These are phyloP conservation scores for Setophaga kirtlandii DNA, from an alignment of 2,113 vertebrate species.

Conservation along the genomic window DNA sequence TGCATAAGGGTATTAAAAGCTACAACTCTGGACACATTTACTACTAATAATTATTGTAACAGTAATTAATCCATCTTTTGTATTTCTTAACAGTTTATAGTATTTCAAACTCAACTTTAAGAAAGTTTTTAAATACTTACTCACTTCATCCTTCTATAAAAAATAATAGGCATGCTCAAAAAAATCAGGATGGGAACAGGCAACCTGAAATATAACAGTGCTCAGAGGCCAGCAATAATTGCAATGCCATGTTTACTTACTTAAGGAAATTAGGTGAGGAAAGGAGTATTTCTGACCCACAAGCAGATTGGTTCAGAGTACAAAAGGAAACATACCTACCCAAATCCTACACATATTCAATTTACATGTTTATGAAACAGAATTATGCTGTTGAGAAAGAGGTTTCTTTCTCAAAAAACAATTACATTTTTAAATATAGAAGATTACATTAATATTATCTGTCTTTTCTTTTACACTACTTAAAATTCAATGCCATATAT, in stretches of 20 bases:
- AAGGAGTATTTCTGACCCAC: not conserved
- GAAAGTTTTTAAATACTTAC: not conserved
- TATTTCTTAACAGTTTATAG: not conserved
- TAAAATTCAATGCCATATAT: not conserved
- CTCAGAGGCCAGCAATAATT: not conserved
- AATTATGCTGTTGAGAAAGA: not conserved
- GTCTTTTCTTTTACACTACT: not conserved
- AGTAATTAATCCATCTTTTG: not conserved
- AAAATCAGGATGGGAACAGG: not conserved
- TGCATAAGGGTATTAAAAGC: not conserved
- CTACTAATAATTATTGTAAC: not conserved
- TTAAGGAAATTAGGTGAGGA: not conserved
- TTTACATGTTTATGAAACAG: not conserved
- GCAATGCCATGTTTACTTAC: not conserved
- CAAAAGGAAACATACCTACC: not conserved
- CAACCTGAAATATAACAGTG: not conserved
- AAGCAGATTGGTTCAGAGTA: not conserved
- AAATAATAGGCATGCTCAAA: not conserved
- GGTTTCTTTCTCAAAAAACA: not conserved
- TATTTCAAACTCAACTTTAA: not conserved
- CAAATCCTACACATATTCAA: not conserved
- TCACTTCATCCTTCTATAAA: not conserved
- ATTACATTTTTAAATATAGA: not conserved
- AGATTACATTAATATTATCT: not conserved
- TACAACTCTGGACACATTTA: not conserved